phyloP scores from a whole-genome alignment of 2,113 vertebrate genomes.

The Hyperoodon ampullatus region DNA sequence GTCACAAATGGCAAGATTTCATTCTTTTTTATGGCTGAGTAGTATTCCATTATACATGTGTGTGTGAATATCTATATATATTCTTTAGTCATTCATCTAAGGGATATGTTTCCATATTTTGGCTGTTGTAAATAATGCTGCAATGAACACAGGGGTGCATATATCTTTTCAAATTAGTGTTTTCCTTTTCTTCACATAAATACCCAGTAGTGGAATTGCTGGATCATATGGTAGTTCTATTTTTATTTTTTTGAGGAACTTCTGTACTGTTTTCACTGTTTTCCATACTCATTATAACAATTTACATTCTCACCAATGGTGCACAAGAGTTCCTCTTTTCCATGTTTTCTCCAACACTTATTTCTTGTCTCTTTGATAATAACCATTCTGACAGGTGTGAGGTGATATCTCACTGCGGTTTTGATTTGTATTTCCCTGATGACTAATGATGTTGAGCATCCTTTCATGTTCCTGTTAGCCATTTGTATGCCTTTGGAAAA shows the following conservation, averaged over 20 bases:
- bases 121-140: too few relatives aligned
- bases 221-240: neutral
- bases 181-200: too few relatives aligned
- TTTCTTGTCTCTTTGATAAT: neutral
- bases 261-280: too few relatives aligned
- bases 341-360: neutral
- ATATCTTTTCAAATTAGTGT: too few relatives aligned
- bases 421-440: neutral
- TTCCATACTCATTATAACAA: neutral
- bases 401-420: neutral
- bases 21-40: neutral
- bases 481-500: neutral
- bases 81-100: too few relatives aligned
- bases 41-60: neutral
- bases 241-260: neutral
- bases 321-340: neutral
- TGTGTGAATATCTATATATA: too few relatives aligned
- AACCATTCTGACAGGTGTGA: neutral
- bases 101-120: too few relatives aligned
- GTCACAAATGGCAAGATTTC: neutral
- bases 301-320: neutral
- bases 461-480: neutral
- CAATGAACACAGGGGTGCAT: too few relatives aligned
- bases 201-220: neutral
- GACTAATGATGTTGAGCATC: neutral